phyloP scores from a whole-genome alignment of 2,797 vertebrate genomes.

The Dryobates pubescens region DNA sequence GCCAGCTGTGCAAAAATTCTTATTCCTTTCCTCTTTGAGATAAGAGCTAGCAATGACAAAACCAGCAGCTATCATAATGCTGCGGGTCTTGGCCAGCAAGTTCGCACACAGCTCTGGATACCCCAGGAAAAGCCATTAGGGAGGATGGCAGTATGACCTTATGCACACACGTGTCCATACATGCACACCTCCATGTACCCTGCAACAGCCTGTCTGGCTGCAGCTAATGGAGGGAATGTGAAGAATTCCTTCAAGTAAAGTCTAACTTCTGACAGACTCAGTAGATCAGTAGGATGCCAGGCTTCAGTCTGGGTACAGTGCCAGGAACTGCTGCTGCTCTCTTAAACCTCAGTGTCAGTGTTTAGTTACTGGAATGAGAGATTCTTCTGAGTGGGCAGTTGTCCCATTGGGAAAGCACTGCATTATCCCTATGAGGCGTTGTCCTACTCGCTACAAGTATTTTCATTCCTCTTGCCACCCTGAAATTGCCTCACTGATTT shows the following conservation, averaged over 20 bases:
- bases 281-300: not conserved
- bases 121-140: not conserved
- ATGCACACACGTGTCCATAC: rapidly evolving
- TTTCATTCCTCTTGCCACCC: not conserved
- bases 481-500: not conserved
- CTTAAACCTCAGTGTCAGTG: not conserved
- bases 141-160: rapidly evolving
- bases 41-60: not conserved
- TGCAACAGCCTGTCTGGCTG: not conserved
- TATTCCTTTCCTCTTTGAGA: not conserved
- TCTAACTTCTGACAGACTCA: not conserved
- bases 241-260: not conserved
- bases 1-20: not conserved
- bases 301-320: not conserved
- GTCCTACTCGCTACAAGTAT: not conserved
- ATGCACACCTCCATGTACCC: rapidly evolving
- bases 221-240: not conserved
- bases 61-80: rapidly evolving
- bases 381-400: not conserved
- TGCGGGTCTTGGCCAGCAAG: not conserved
- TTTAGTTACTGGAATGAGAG: not conserved
- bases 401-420: not conserved
- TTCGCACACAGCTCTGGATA: not conserved
- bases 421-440: not conserved
- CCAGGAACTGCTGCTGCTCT: not conserved